Evolutionary conservation across 2,797 vertebrate genomes (phyloP), one percentile per base, ranked within the genome.

Genomic region (Pantherophis alleghaniensis): DNA sequence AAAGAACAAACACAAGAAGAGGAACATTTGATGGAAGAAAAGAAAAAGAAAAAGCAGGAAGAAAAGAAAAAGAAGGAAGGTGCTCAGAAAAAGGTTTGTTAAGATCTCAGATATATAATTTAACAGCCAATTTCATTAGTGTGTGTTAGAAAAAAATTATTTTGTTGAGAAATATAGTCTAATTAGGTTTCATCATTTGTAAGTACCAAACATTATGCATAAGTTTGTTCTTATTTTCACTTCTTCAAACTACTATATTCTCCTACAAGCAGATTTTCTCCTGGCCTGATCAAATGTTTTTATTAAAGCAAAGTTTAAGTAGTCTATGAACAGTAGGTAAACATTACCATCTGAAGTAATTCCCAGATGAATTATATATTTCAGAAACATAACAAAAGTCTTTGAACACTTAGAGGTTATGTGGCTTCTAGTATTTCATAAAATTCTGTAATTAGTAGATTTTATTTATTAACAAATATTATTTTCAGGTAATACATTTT

Each of bases 1-100:
- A 97, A 98, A 97, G 98, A 98, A 98, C 98, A 98, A 97, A 98
- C 98, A 98, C 98, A 98, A 98, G 97, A 98, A 98, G 99, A 99
- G 98, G 98, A 98, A 98, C 99, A 97, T 99, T 99, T 99, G 99
- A 99, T 99, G 99, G 99, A 99, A 99, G 99, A 99, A 98, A 99
- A 99, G 99, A 99, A 99, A 99, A 99, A 98, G 98, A 99, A 99
- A 98, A 99, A 98, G 97, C 99, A 99, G 98, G 98, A 99, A 98
- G 99, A 99, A 97, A 99, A 99, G 98, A 98, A 98, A 98, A 99
- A 99, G 98, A 99, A 99, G 98, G 99, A 99, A 98, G 98, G 98
- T 98, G 98, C 98, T 98, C 98, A 98, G 98, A 99, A 98, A 98
- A 98, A 99, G 99, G 99, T 99, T 95, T 96, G 97, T 32, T 61